phyloP scores from a whole-genome alignment of 53 echinoderm and acorn worm species.

The Antedon mediterranea region DNA sequence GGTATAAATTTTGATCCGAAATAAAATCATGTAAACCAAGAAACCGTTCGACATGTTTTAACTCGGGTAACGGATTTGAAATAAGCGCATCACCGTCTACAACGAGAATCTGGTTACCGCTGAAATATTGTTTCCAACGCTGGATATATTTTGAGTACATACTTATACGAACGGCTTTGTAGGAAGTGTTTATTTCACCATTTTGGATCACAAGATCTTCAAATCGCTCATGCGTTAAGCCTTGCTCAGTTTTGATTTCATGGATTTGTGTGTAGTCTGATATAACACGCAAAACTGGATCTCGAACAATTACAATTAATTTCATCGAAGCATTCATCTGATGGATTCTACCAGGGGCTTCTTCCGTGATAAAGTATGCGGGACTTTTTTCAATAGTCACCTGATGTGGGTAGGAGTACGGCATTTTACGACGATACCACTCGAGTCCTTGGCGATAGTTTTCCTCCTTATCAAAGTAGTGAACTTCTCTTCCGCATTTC shows the following conservation, averaged over 20 bases:
- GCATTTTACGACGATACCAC: conserved; percentile 80
- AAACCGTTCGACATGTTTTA: conserved; percentile 69
- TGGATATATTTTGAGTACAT: conserved; percentile 54
- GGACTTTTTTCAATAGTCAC: conserved; percentile 88
- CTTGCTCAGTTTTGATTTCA: conserved; percentile 17
- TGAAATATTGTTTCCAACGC: conserved; percentile 52
- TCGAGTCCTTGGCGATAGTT: conserved; percentile 49
- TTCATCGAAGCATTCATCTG: conserved; percentile 48
- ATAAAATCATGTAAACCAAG: conserved; percentile 49
- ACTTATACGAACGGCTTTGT: conserved; percentile 63
- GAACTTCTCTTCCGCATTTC: conserved; percentile 57
- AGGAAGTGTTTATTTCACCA: conserved; percentile 36
- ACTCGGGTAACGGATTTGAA: conserved; percentile 54
- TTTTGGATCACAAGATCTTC: conserved; percentile 30
- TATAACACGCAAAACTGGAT: conserved; percentile 60
- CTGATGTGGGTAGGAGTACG: conserved; percentile 57
- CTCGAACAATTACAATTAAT: conserved; percentile 67
- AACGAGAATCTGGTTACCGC: conserved; percentile 46
- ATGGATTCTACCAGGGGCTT: conserved; percentile 44
- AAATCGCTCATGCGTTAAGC: conserved; percentile 17
- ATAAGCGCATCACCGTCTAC: conserved; percentile 81
- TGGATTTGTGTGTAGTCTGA: conserved; percentile 74
- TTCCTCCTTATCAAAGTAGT: conserved; percentile 61
- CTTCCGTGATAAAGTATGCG: conserved; percentile 55
- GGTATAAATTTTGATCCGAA: conserved; percentile 39